Evolutionary conservation across 2,888 invertebrate species (phyloP).

Genomic region (Zygaena filipendulae): DNA sequence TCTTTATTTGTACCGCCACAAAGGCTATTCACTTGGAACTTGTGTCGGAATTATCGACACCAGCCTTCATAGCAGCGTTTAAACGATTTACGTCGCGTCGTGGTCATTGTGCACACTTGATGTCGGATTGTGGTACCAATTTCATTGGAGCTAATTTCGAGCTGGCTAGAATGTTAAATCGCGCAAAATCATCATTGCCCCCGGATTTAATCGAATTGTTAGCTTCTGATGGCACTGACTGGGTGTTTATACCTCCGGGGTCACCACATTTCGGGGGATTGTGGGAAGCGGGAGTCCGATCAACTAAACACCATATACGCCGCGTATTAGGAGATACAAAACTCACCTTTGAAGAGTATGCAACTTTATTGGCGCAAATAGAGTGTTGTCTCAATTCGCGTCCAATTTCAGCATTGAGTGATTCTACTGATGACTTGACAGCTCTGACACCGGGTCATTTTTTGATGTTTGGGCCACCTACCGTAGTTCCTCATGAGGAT

Average conservation of each 20-base stretch:
- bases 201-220: slow-evolving; percentile 6
- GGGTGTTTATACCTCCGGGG: slow-evolving; percentile 11
- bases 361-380: slow-evolving; percentile 8
- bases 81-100: background rate
- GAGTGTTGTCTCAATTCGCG: slow-evolving; percentile 11
- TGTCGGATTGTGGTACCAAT: no score
- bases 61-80: background rate
- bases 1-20: slow-evolving; percentile 1
- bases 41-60: background rate
- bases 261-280: slow-evolving; percentile 15
- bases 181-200: background rate
- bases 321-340: slow-evolving; percentile 9
- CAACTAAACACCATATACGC: slow-evolving; percentile 6
- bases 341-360: slow-evolving; percentile 9
- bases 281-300: slow-evolving; percentile 13
- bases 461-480: slow-evolving; percentile 9
- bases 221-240: slow-evolving; percentile 7
- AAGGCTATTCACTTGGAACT: slow-evolving; percentile 1
- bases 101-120: background rate
- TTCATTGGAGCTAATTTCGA: no score
- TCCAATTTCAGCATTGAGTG: slow-evolving; percentile 7
- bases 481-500: slow-evolving; percentile 8
- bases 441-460: slow-evolving; percentile 16
- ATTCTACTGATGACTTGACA: no score
- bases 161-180: background rate